These are phyloP conservation scores for Clupea harengus DNA, from an alignment of 2,113 vertebrate species.

Conservation along the genomic window DNA sequence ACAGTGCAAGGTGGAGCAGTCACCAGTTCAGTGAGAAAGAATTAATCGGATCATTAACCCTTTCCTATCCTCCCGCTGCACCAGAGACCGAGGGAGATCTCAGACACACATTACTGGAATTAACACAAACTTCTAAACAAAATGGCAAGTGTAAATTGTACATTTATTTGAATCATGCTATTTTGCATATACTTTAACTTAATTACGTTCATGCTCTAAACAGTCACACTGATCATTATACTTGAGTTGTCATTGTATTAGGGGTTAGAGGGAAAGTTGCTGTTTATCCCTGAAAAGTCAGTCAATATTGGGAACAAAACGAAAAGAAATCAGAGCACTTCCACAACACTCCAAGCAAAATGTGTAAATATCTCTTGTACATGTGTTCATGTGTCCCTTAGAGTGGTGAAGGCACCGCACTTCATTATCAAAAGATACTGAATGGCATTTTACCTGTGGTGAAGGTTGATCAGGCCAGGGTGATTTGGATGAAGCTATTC, in stretches of 20 bases:
- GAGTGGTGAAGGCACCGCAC: background rate
- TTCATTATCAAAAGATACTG: background rate
- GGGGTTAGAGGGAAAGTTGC: background rate
- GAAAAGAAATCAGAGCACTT: background rate
- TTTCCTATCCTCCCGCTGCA: background rate
- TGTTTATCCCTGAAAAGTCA: background rate
- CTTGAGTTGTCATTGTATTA: background rate
- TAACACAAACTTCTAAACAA: background rate
- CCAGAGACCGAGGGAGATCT: background rate
- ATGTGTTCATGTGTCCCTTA: too few species aligned
- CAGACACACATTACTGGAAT: background rate
- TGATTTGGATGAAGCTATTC: background rate
- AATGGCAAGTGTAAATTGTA: background rate
- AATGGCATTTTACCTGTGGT: background rate
- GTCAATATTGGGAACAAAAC: background rate
- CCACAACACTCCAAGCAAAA: background rate
- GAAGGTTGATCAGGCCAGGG: background rate
- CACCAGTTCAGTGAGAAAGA: conserved; percentile 36
- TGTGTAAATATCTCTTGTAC: too few species aligned
- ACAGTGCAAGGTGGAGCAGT: conserved; percentile 51
- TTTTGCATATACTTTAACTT: background rate
- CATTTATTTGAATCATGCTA: background rate
- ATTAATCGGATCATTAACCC: conserved; percentile 52
- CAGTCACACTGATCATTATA: background rate
- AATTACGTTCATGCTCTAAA: background rate